Evolutionary conservation across 2,888 invertebrate species (phyloP), one percentile per base, ranked within the genome.

Genomic region (Nemotelus nigrinus): DNA sequence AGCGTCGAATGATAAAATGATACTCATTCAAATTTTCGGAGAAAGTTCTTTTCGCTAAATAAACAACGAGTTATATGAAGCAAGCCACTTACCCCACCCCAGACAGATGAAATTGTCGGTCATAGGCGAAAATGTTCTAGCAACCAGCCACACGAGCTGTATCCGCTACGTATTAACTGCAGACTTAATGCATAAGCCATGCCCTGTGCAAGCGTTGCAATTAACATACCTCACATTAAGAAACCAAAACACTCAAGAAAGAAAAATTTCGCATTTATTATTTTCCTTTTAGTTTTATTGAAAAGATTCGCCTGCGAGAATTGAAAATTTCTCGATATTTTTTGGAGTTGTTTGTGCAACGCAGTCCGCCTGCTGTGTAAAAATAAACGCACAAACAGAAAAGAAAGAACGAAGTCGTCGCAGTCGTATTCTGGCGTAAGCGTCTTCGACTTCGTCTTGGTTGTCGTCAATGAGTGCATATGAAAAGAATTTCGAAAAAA

Each of bases 341-440:
- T 72, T 72, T 58, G 60, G 63, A 48, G 60, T 55, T 74, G 63
- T 63, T 74, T 74, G 74, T 74, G 74, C 74, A 74, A 74, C 74
- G 70, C 53, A 70, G 53, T 70, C 70, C 70, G 41, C 53, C 53
- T 53, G 41, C 5, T 7, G 60, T 63, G 60, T 74, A 74, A 74
- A 74, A 74, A 74, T 74, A 74, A 74, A 74, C 60, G 74, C 63
- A 74, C 60, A 74, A 74, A 74, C 74, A 39, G 50, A 65, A 44
- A 70, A 70, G 55, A 70, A 65, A 67, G 25, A 48, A 67, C 41
- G 39, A 47, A 67, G 41, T 60, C 60, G 67, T 50, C 47, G 67
- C 44, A 39, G 10, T 67, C 48, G 67, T 67, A 25, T 50, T 57
- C 57, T 45, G 44, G 25, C 63, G 5, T 58, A 5, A 63, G 1